Base-by-base conservation (phyloP, 2,888 invertebrate species). In the Diaprepes abbreviatus region DNA sequence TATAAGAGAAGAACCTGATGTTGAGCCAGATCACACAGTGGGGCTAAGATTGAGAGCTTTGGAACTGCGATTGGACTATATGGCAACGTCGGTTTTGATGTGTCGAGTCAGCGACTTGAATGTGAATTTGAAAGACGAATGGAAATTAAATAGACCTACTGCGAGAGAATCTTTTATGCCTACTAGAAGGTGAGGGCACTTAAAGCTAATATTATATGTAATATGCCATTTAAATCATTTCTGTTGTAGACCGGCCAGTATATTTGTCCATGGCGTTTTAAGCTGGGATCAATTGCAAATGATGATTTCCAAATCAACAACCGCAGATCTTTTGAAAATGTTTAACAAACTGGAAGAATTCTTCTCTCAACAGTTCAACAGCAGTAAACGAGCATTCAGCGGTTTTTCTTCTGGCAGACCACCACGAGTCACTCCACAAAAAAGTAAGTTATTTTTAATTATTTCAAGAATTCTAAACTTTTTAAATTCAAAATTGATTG, bases 311-410 rank as follows among this genome's bases (percentile, higher is more conserved):
- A 94, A 96, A 83, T 96, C 96, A 54, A 99, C 98, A 1, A 97
- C 98, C 0, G 96, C 96, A 0, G 98, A 99, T 86, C 87, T 99
- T 69, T 87, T 97, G 54, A 98, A 98, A 86, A 98, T 99, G 94
- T 96, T 93, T 82, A 92, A 94, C 74, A 98, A 98, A 81, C 87
- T 99, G 33, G 96, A 97, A 78, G 97, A 98, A 85, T 99, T 99
- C 87, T 98, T 99, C 86, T 93, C 95, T 72, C 97, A 97, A 83
- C 98, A 98, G 86, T 96, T 98, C 83, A 96, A 96, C 83, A 96
- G 95, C 75, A 95, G 96, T 82, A 96, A 95, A 83, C 88, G 97
- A 1, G 96, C 96, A 3, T 94, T 97, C 82, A 84, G 83, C 69
- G 81, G 83, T 12, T 83, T 84, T 66, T 78, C 82, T 19, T 80